Conservation (phyloP, 2,797 vertebrate species). For the Discoglossus pictus region DNA sequence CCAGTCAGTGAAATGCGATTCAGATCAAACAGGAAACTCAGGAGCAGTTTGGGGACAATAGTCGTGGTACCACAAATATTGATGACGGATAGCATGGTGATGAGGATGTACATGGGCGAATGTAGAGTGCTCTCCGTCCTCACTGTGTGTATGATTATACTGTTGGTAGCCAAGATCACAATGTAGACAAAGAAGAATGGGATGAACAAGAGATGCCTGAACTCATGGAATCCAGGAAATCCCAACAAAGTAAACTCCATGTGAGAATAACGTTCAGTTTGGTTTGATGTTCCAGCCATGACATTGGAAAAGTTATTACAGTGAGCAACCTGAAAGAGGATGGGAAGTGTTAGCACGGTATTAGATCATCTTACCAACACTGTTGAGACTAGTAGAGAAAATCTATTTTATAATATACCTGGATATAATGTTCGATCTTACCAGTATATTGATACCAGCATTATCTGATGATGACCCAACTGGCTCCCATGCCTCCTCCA, state of each 20-base stretch:
- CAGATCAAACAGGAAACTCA: slow-evolving; percentile 30
- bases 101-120: slow-evolving; percentile 52
- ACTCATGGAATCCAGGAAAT: slow-evolving; percentile 49
- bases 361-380: no score
- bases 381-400: no score
- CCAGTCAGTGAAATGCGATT: neutral
- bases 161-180: slow-evolving; percentile 19
- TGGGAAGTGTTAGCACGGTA: no score
- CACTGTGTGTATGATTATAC: slow-evolving; percentile 37
- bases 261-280: neutral
- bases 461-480: no score
- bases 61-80: slow-evolving; percentile 26
- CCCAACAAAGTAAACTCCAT: slow-evolving; percentile 8
- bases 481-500: no score
- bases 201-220: slow-evolving; percentile 13
- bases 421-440: no score
- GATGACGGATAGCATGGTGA: slow-evolving; percentile 46
- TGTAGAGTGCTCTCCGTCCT: slow-evolving; percentile 22
- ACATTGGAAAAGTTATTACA: no score
- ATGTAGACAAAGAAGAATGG: no score
- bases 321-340: no score
- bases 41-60: slow-evolving; percentile 44
- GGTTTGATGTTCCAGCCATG: neutral
- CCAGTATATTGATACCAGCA: no score
- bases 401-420: no score